A percentile compares a stretch with the other conserved stretches of the same genome.
phyloP scores from a whole-genome alignment of 2,113 vertebrate genomes.

The Heliornis fulica region DNA sequence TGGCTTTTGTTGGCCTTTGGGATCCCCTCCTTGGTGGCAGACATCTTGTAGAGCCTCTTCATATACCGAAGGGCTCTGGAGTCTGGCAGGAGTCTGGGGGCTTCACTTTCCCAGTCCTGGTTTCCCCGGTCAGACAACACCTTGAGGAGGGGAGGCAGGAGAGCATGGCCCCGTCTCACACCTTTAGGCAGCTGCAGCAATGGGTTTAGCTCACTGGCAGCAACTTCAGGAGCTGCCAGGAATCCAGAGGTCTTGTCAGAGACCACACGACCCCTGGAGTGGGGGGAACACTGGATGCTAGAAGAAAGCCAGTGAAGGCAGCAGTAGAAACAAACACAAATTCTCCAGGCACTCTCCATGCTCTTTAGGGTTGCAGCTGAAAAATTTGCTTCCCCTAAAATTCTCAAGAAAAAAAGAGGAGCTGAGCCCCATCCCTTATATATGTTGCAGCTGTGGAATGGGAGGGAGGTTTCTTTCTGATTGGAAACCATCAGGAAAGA shows the following conservation, averaged over 20 bases:
- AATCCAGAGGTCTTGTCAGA: not conserved
- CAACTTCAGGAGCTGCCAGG: not conserved
- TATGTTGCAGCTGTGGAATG: constrained; percentile 50
- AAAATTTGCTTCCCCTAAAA: not conserved
- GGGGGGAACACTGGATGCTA: not conserved
- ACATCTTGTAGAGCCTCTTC: constrained; percentile 86
- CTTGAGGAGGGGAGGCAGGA: constrained; percentile 80
- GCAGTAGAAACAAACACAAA: constrained; percentile 60
- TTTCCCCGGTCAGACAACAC: constrained; percentile 73
- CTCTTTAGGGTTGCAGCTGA: not conserved
- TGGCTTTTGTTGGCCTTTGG: constrained; percentile 70
- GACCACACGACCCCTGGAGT: not conserved
- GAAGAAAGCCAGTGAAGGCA: constrained; percentile 36
- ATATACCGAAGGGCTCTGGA: constrained; percentile 86
- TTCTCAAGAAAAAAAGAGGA: not conserved
- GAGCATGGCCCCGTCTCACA: not conserved
- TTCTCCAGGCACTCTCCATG: constrained; percentile 55
- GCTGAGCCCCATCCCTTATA: constrained; percentile 45
- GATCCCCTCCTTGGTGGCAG: constrained; percentile 79
- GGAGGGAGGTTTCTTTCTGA: not conserved
- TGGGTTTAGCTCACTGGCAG: not conserved
- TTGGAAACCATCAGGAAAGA: constrained; percentile 17
- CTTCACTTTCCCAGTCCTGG: constrained; percentile 45
- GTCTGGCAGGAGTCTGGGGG: constrained; percentile 74
- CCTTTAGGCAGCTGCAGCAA: not conserved